Conservation (phyloP, 1,140 invertebrate species). For the Lasioglossum baleicum region DNA sequence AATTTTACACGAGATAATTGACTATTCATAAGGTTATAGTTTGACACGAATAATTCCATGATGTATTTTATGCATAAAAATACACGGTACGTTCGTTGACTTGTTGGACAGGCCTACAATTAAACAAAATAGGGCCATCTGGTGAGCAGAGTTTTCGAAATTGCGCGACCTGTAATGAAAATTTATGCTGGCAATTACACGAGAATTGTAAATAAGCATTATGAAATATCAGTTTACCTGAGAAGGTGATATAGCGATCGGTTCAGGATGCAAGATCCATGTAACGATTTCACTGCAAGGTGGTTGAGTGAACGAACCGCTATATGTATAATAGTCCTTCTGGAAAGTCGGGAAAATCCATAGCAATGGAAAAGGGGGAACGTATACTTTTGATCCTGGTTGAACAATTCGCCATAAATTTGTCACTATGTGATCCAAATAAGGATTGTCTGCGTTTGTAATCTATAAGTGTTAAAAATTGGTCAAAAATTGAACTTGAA, state of each 20-base stretch:
- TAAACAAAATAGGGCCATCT: conserved; percentile 73
- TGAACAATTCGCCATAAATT: conserved; percentile 75
- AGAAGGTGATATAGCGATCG: conserved; percentile 84
- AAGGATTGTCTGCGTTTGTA: conserved; percentile 78
- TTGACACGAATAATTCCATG: too few species aligned
- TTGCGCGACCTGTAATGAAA: conserved; percentile 69
- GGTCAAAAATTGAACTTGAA: too few species aligned
- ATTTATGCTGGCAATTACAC: conserved; percentile 14
- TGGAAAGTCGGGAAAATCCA: conserved; percentile 79
- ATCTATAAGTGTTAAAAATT: conserved; percentile 64
- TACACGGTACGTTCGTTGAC: conserved; percentile 71
- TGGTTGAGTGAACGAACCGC: conserved; percentile 91
- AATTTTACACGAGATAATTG: too few species aligned
- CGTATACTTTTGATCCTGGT: conserved; percentile 70
- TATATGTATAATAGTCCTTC: conserved; percentile 85
- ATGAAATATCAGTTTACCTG: too few species aligned
- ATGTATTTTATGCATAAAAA: conserved; percentile 61
- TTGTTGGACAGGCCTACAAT: conserved; percentile 79
- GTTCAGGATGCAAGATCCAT: conserved; percentile 91
- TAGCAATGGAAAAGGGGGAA: conserved; percentile 80
- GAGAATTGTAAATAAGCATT: not conserved
- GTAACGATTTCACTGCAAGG: conserved; percentile 90
- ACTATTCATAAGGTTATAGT: too few species aligned
- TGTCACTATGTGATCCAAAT: conserved; percentile 80
- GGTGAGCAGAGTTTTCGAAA: conserved; percentile 78